Percentiles rank a stretch among this genome's conserved stretches.
Evolutionary conservation across 2,113 vertebrate species (phyloP).

Genomic region (Pelmatolapia mariae): DNA sequence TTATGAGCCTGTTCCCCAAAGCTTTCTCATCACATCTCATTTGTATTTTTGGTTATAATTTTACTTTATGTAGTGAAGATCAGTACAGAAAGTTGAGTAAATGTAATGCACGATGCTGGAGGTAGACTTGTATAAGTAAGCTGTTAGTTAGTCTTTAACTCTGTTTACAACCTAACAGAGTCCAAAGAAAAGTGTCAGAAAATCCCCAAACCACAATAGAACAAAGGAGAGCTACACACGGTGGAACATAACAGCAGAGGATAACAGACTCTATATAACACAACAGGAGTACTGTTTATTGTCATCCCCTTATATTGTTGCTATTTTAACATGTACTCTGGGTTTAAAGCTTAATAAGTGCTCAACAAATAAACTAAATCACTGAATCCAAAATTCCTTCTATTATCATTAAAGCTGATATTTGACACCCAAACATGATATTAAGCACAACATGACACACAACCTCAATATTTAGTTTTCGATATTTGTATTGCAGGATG

Average conservation of each 20-base stretch:
- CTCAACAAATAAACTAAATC: background rate
- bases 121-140: background rate
- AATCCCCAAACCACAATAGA: background rate
- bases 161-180: too few relatives aligned
- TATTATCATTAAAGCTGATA: background rate
- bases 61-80: background rate
- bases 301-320: background rate
- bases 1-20: background rate
- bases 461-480: background rate
- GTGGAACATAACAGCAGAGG: background rate
- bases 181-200: background rate
- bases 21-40: background rate
- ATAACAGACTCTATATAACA: background rate
- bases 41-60: background rate
- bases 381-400: background rate
- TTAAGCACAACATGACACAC: background rate
- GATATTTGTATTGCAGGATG: background rate
- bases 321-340: background rate
- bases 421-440: background rate
- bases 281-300: background rate
- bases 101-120: background rate
- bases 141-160: too few relatives aligned
- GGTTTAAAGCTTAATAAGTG: background rate
- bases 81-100: background rate
- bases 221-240: background rate